Evolutionary conservation across 2,797 vertebrate genomes (phyloP).

Genomic region (Gorsachius magnificus): DNA sequence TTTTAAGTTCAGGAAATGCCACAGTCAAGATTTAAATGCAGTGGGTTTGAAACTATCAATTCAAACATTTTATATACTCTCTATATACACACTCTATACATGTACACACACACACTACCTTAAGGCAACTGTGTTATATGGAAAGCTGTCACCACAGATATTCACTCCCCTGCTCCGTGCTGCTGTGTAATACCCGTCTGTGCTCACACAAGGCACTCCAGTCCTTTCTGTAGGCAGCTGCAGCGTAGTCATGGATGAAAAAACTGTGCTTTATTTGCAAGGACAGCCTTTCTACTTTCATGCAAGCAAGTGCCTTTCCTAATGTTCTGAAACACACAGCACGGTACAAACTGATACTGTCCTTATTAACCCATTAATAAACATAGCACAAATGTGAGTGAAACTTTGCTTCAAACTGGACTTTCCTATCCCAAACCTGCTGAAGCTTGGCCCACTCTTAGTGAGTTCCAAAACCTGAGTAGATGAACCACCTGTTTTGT

Average conservation of each 20-base stretch:
- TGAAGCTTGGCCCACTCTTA: background rate
- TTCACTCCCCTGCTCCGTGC: background rate
- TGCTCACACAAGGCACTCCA: background rate
- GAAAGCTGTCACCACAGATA: background rate
- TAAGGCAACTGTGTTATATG: background rate
- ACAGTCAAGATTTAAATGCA: background rate
- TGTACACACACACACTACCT: background rate
- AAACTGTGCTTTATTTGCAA: background rate
- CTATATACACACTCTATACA: too few species aligned
- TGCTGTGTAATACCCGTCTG: background rate
- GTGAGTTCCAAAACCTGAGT: background rate
- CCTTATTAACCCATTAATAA: background rate
- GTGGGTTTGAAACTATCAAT: background rate
- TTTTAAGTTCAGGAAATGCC: background rate
- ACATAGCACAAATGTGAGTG: background rate
- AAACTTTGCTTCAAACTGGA: background rate
- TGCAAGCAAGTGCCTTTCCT: background rate
- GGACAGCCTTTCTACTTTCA: background rate
- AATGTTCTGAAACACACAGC: background rate
- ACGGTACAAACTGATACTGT: background rate
- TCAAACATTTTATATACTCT: background rate
- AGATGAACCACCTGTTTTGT: background rate
- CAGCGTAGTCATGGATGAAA: background rate
- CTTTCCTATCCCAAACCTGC: background rate
- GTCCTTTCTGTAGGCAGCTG: background rate